Evolutionary conservation across 2,113 vertebrate genomes (phyloP).

Genomic region (Neomonachus schauinslandi): DNA sequence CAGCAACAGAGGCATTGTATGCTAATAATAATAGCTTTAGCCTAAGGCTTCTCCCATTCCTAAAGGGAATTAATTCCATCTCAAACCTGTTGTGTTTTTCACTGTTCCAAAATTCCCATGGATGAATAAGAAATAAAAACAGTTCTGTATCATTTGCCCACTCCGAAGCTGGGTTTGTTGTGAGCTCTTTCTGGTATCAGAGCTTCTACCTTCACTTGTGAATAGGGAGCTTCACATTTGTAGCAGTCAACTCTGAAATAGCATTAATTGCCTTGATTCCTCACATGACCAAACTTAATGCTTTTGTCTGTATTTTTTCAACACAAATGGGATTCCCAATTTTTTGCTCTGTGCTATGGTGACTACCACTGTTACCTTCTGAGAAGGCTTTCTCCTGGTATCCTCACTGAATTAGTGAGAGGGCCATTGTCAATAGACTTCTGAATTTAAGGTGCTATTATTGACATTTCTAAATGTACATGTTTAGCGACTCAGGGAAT

Average conservation of each 20-base stretch:
- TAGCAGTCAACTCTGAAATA: neutral
- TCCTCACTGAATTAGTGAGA: neutral
- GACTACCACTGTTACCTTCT: neutral
- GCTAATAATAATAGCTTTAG: neutral
- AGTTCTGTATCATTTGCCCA: neutral
- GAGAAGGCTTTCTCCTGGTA: neutral
- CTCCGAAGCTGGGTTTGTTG: neutral
- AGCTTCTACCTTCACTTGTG: neutral
- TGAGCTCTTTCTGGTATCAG: neutral
- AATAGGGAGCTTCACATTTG: neutral
- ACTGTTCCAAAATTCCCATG: neutral
- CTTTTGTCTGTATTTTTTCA: neutral
- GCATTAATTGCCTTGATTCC: neutral
- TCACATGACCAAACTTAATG: neutral
- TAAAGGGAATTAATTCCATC: neutral
- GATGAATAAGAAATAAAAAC: neutral
- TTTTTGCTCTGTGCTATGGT: neutral
- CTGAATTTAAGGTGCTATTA: neutral
- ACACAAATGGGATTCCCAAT: neutral
- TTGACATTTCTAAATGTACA: neutral
- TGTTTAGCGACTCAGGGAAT: neutral
- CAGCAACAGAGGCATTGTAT: neutral
- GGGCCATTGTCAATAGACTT: neutral
- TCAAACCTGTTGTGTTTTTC: neutral
- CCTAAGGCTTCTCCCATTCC: neutral